phyloP scores from a whole-genome alignment of 2,113 vertebrate species.

The Scalopus aquaticus region DNA sequence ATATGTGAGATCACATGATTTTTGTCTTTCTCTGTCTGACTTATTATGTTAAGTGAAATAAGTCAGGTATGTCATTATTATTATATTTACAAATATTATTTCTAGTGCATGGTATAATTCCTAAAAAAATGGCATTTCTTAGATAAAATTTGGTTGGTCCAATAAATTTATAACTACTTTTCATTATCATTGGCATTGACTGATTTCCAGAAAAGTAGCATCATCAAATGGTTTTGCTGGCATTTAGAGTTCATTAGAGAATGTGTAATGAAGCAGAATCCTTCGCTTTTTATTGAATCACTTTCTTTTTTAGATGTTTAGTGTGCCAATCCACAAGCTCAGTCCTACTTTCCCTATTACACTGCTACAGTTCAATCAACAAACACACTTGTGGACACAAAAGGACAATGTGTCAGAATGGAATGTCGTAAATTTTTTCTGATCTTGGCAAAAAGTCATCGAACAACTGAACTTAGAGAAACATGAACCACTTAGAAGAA shows the following conservation, averaged over 20 bases:
- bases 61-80: neutral
- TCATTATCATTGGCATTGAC: neutral
- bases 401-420: neutral
- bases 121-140: neutral
- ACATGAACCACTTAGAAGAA: neutral
- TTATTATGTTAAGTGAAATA: neutral
- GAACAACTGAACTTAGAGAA: neutral
- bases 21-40: neutral
- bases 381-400: neutral
- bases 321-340: neutral
- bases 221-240: neutral
- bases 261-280: neutral
- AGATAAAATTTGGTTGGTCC: neutral
- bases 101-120: neutral
- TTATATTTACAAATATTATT: neutral
- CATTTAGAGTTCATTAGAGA: neutral
- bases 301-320: neutral
- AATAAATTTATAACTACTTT: neutral
- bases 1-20: neutral
- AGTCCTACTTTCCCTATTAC: neutral
- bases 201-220: neutral
- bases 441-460: neutral
- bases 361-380: neutral
- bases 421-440: neutral
- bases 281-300: neutral